Evolutionary conservation across 1,140 invertebrate species (phyloP).

Genomic region (Aphelenchoides avenae): DNA sequence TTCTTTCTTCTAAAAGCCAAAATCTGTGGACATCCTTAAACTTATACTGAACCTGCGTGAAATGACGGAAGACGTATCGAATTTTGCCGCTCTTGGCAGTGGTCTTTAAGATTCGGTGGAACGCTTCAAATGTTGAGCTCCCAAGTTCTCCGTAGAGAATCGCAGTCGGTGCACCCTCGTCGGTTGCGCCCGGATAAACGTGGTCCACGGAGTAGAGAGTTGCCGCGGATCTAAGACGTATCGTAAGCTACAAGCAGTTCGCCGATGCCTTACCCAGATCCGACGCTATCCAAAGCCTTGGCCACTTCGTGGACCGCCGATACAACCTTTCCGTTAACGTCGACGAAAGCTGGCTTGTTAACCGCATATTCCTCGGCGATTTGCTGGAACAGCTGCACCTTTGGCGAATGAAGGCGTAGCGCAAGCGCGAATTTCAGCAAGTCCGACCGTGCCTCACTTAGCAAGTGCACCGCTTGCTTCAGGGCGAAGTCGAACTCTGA

Average conservation of each 20-base stretch:
- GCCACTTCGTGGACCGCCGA: slow-evolving; percentile 4
- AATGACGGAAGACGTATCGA: slow-evolving; percentile 45
- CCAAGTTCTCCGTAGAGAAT: slow-evolving; percentile 46
- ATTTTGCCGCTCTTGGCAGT: slow-evolving; percentile 21
- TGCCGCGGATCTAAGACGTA: slow-evolving; percentile 11
- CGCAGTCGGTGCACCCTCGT: slow-evolving; percentile 8
- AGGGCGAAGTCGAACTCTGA: slow-evolving; percentile 48
- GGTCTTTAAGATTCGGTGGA: slow-evolving; percentile 22
- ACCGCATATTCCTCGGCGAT: slow-evolving; percentile 17
- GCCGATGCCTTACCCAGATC: neutral
- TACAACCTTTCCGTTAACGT: neutral
- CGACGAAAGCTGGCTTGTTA: slow-evolving; percentile 3
- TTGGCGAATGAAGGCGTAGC: slow-evolving; percentile 49
- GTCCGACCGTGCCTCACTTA: slow-evolving; percentile 22
- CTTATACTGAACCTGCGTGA: slow-evolving; percentile 22
- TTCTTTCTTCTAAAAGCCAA: neutral
- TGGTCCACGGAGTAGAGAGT: slow-evolving; percentile 36
- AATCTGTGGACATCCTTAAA: slow-evolving; percentile 17
- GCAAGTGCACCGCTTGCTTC: slow-evolving; percentile 23
- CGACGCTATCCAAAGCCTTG: slow-evolving; percentile 14
- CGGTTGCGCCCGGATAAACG: slow-evolving; percentile 9
- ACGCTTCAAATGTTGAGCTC: slow-evolving; percentile 21
- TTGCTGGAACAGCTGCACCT: slow-evolving; percentile 51
- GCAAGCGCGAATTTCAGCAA: slow-evolving; percentile 52
- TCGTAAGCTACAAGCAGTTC: slow-evolving; percentile 13